Base-by-base conservation (phyloP, 2,888 invertebrate species). In the Coenonympha glycerion region DNA sequence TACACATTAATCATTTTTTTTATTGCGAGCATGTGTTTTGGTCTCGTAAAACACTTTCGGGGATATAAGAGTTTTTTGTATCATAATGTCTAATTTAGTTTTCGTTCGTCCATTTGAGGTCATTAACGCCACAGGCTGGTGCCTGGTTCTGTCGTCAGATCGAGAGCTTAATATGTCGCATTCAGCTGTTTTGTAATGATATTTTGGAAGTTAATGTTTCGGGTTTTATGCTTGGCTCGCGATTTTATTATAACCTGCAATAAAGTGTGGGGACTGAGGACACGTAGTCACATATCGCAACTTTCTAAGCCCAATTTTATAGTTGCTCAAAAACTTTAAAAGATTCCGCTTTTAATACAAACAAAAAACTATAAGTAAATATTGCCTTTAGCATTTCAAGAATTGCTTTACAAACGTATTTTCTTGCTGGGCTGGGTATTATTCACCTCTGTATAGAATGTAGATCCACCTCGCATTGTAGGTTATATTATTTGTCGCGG, bases 1-100 rank as follows among this genome's bases (percentile, higher is more conserved):
- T 78, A 78, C 77, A 81, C 84, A 85, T 87, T 84, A 85, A 84
- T 85, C 81, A 85, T 78, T 63, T 81, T 84, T 84, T 81, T 85
- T 86, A 81, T 76, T 73, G 77, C 76, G 70, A 80, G 80, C 85
- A 84, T 84, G 72, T 84, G 85, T 82, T 82, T 78, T 78, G 70
- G 75, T 76, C 77, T 76, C 76, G 76, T 81, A 79, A 83, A 84
- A 80, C 80, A 82, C 71, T 84, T 80, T 54, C 66, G 74, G 69
- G 74, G 68, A 70, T 78, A 78, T 73, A 73, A 74, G 76, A 75
- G 71, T 79, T 52, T 54, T 79, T 81, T 80, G 76, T 75, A 65
- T 73, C 68, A 68, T 76, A 77, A 83, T 79, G 76, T 76, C 78
- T 80, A 83, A 84, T 83, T 84, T 79, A 70, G 78, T 74, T 78